phyloP scores from a whole-genome alignment of 2,797 vertebrate genomes.

The Tenualosa ilisha region DNA sequence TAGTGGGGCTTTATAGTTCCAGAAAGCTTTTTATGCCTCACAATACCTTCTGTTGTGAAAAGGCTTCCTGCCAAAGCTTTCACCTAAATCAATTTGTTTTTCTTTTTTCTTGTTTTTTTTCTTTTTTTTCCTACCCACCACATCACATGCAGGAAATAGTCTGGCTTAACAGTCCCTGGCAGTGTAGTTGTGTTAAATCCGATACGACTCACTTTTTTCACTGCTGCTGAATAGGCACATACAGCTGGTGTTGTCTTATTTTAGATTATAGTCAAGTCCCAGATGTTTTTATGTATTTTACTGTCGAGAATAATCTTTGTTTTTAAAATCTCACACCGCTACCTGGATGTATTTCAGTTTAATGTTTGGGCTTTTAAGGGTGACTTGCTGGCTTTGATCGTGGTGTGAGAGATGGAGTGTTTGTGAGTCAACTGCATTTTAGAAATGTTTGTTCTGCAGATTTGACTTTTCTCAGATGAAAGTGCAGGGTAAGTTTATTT shows the following conservation, averaged over 20 bases:
- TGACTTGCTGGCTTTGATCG: neutral
- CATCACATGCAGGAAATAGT: neutral
- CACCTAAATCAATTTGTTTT: constrained; percentile 7
- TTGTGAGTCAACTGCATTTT: neutral
- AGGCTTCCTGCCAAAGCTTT: constrained; percentile 23
- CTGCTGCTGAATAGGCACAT: neutral
- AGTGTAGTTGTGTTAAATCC: neutral
- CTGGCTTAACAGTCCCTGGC: neutral
- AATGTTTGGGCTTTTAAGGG: neutral
- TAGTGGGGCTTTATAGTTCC: neutral
- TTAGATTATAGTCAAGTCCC: too few species aligned
- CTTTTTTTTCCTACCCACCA: neutral
- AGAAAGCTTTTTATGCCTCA: constrained; percentile 18
- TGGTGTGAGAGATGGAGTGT: neutral
- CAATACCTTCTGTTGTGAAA: constrained; percentile 15
- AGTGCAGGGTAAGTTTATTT: neutral
- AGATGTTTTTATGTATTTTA: neutral
- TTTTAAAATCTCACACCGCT: too few species aligned
- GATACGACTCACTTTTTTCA: neutral
- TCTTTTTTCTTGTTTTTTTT: neutral
- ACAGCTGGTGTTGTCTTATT: neutral
- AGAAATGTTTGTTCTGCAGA: neutral
- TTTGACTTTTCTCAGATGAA: neutral
- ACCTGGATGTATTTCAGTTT: too few species aligned
- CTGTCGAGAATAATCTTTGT: neutral